Base-by-base conservation (phyloP, 2,888 invertebrate genomes). In the Trachelus iudaicus region DNA sequence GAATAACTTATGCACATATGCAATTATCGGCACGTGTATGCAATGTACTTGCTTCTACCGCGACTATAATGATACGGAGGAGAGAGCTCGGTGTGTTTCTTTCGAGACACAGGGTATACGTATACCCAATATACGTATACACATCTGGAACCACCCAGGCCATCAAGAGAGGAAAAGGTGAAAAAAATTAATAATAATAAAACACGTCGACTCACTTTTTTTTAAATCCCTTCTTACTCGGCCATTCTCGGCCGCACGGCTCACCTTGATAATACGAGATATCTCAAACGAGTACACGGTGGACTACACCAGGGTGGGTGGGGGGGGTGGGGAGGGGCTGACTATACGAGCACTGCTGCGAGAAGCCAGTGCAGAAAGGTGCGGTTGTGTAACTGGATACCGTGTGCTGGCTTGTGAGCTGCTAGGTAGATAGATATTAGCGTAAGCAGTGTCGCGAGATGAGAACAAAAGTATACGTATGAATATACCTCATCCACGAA, bases 191-290 rank as follows among this genome's bases (percentile, higher is more conserved):
- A 40, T 35, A 35, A 35, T 35, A 56, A 23, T 23, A 40, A 40
- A 56, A 9, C 9, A 23, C 40, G 23, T 56, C 40, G 23, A 23
- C 40, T 56, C 2, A 15, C 15, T 40, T 56, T 23, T 56, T 56
- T 23, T 40, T 23, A 4, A 40, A 56, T 56, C 40, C 40, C 40
- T 56, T 56, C 40, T 56, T 56, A 56, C 40, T 15, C 30, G 30
- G 3, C 31, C 71, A 15, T 71, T 71, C 34, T 30, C 71, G 71
- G 33, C 6, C 71, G 34, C 56, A 56, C 56, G 83, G 82, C 79
- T 86, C 82, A 85, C 86, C 86, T 86, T 86, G 85, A 85, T 85
- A 85, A 85, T 84, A 83, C 84, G 84, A 84, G 86, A 84, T 85
- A 84, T 85, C 86, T 84, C 85, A 82, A 85, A 84, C 84, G 80